These are phyloP conservation scores for Craseonycteris thonglongyai DNA, from an alignment of 2,113 vertebrate species.

Conservation along the genomic window DNA sequence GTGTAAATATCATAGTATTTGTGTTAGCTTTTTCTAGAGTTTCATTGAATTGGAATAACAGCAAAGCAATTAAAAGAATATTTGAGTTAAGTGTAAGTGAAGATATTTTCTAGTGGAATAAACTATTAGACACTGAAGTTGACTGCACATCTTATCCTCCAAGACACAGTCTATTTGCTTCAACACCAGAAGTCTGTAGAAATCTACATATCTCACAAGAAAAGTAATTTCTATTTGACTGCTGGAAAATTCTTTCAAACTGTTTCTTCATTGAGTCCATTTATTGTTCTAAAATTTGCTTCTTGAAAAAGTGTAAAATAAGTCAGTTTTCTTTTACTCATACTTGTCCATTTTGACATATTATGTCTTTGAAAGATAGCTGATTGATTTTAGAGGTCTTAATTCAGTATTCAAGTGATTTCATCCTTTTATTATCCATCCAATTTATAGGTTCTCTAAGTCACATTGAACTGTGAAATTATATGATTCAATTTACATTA, in stretches of 20 bases:
- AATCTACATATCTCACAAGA: not conserved
- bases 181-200: rapidly evolving
- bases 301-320: not conserved
- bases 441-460: not conserved
- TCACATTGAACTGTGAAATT: not conserved
- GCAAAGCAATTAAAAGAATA: not conserved
- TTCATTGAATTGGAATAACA: not conserved
- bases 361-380: not conserved
- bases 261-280: not conserved
- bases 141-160: not conserved
- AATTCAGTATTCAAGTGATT: not conserved
- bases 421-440: not conserved
- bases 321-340: not conserved
- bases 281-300: not conserved
- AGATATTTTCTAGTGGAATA: not conserved
- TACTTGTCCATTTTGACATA: not conserved
- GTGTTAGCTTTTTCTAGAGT: not conserved
- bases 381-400: not conserved
- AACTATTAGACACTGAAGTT: not conserved
- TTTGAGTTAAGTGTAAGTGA: not conserved
- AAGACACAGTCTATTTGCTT: not conserved
- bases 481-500: not conserved
- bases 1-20: too few relatives aligned
- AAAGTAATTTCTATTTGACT: not conserved
- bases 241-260: not conserved